Evolutionary conservation across 2,113 vertebrate genomes (phyloP).

Genomic region (Rhinolophus sinicus): DNA sequence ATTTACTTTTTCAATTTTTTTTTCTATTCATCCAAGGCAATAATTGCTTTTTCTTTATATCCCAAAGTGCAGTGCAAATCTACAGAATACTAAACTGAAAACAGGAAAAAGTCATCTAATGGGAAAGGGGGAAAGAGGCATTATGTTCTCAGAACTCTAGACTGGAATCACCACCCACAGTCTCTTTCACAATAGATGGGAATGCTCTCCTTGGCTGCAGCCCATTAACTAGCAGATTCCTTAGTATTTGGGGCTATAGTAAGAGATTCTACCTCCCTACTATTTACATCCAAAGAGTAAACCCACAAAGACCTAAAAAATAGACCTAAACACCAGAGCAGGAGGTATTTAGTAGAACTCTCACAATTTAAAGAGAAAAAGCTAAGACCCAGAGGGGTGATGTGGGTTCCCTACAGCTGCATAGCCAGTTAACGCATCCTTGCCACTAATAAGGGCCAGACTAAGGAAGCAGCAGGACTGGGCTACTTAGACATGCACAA

Average conservation of each 20-base stretch:
- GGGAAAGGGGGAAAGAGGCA: neutral
- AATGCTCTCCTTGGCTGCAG: neutral
- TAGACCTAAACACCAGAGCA: neutral
- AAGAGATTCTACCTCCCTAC: neutral
- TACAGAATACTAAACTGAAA: neutral
- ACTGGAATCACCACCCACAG: neutral
- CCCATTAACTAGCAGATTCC: neutral
- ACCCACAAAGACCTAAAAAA: neutral
- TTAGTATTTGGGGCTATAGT: neutral
- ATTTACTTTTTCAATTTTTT: neutral
- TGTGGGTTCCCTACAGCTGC: neutral
- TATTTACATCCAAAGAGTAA: neutral
- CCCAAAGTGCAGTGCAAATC: neutral
- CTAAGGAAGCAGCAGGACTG: neutral
- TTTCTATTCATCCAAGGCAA: neutral
- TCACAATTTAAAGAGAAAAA: neutral
- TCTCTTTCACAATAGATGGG: neutral
- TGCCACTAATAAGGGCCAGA: neutral
- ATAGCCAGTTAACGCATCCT: neutral
- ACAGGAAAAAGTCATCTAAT: neutral
- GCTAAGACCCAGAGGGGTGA: neutral
- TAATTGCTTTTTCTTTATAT: neutral
- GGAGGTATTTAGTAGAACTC: neutral
- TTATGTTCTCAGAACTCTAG: too few relatives aligned
- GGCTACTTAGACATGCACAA: slow-evolving; percentile 1